These are phyloP conservation scores for Aphaenogaster floridana DNA, from an alignment of 1,140 invertebrate species.

Conservation along the genomic window DNA sequence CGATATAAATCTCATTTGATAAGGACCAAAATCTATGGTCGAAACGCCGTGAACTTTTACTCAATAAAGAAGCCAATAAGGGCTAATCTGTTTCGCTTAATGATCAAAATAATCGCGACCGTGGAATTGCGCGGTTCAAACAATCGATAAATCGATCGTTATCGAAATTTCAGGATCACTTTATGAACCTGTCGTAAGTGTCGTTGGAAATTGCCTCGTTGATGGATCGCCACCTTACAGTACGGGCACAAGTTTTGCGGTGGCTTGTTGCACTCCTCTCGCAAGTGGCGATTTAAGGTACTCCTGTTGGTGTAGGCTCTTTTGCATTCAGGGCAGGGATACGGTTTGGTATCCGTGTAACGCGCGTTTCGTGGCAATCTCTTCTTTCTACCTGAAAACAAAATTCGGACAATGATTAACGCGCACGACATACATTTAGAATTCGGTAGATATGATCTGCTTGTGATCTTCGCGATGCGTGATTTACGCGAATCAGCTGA, in stretches of 20 bases:
- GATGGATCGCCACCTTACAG: constrained; percentile 83
- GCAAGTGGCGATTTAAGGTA: constrained; percentile 84
- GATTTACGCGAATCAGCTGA: not conserved
- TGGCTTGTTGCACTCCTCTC: constrained; percentile 88
- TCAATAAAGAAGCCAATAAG: not conserved
- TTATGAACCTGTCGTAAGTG: constrained; percentile 66
- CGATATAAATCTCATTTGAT: no score
- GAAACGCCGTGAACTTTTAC: no score
- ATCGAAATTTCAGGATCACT: not conserved
- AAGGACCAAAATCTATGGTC: no score
- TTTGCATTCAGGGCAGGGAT: constrained; percentile 83
- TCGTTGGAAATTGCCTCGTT: constrained; percentile 79
- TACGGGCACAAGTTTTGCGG: constrained; percentile 87
- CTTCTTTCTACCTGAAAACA: constrained; percentile 56
- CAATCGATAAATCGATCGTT: not conserved
- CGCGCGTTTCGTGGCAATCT: not conserved
- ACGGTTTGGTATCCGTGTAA: constrained; percentile 70
- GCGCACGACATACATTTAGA: not conserved
- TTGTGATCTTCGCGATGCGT: constrained; percentile 21
- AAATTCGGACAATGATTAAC: constrained; percentile 38
- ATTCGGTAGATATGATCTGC: not conserved
- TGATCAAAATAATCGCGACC: not conserved
- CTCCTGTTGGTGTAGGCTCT: constrained; percentile 86
- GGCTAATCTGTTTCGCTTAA: not conserved
- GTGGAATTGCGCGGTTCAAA: not conserved